These are phyloP conservation scores for Paedocypris micromegethes DNA, from an alignment of 2,797 vertebrate species.

Conservation along the genomic window DNA sequence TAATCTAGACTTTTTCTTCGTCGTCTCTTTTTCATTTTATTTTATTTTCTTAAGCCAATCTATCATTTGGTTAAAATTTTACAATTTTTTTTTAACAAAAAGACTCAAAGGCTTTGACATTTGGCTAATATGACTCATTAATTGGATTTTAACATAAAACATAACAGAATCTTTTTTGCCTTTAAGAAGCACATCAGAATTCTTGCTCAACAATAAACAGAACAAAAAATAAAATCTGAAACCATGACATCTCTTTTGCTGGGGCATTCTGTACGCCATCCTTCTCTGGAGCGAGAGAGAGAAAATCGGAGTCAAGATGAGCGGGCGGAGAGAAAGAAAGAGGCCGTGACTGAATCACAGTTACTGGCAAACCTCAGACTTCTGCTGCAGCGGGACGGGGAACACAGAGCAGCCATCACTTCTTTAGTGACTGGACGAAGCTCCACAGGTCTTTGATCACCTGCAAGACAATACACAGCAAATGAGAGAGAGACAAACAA, in stretches of 20 bases:
- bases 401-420: slow-evolving; percentile 35
- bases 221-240: background rate
- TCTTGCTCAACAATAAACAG: too few species aligned
- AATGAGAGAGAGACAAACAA: slow-evolving; percentile 40
- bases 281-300: slow-evolving; percentile 4
- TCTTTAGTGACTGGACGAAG: slow-evolving; percentile 70
- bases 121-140: too few species aligned
- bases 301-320: slow-evolving; percentile 5
- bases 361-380: slow-evolving; percentile 42
- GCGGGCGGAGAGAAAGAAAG: slow-evolving; percentile 25
- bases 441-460: slow-evolving; percentile 76
- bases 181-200: too few species aligned
- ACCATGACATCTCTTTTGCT: slow-evolving; percentile 32
- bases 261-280: slow-evolving; percentile 31
- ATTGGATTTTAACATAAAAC: too few species aligned
- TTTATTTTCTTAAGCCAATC: too few species aligned
- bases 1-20: too few species aligned
- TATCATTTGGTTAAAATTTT: too few species aligned
- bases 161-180: too few species aligned
- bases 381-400: slow-evolving; percentile 36
- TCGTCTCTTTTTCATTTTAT: too few species aligned
- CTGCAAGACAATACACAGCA: slow-evolving; percentile 56
- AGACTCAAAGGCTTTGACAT: too few species aligned
- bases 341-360: slow-evolving; percentile 39
- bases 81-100: too few species aligned